phyloP scores from a whole-genome alignment of 2,113 vertebrate genomes.

The Nanorana parkeri region DNA sequence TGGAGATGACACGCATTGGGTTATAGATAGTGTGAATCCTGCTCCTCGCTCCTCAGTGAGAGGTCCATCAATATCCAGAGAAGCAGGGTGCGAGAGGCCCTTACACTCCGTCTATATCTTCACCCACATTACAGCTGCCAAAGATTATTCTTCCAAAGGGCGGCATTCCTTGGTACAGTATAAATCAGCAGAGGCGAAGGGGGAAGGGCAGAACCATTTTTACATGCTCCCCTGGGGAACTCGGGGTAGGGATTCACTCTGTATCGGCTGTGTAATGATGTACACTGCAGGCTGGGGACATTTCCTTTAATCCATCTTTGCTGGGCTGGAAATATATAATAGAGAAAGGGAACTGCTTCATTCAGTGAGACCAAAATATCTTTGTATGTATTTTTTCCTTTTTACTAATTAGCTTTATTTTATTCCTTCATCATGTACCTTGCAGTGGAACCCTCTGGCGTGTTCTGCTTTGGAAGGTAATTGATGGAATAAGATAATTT shows the following conservation, averaged over 20 bases:
- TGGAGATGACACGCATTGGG: slow-evolving; percentile 51
- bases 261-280: slow-evolving; percentile 56
- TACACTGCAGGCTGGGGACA: slow-evolving; percentile 52
- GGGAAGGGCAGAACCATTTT: slow-evolving; percentile 53
- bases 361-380: slow-evolving; percentile 46
- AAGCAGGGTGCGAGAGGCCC: slow-evolving; percentile 54
- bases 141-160: slow-evolving; percentile 58
- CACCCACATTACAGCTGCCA: slow-evolving; percentile 56
- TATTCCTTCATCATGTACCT: slow-evolving; percentile 50
- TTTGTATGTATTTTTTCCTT: slow-evolving; percentile 27
- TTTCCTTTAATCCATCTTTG: slow-evolving; percentile 56
- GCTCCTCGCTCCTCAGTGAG: slow-evolving; percentile 54
- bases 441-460: slow-evolving; percentile 49
- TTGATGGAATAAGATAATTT: slow-evolving; percentile 45
- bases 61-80: slow-evolving; percentile 55
- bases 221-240: slow-evolving; percentile 48
- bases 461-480: slow-evolving; percentile 49
- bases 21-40: slow-evolving; percentile 56
- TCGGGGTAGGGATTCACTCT: slow-evolving; percentile 50
- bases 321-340: slow-evolving; percentile 55
- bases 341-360: slow-evolving; percentile 27
- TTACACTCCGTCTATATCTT: slow-evolving; percentile 56
- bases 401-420: slow-evolving; percentile 50
- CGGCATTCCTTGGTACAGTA: slow-evolving; percentile 49
- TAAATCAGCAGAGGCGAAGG: slow-evolving; percentile 55